These are phyloP conservation scores for Cichladusa arquata DNA, from an alignment of 2,113 vertebrate species.

Conservation along the genomic window DNA sequence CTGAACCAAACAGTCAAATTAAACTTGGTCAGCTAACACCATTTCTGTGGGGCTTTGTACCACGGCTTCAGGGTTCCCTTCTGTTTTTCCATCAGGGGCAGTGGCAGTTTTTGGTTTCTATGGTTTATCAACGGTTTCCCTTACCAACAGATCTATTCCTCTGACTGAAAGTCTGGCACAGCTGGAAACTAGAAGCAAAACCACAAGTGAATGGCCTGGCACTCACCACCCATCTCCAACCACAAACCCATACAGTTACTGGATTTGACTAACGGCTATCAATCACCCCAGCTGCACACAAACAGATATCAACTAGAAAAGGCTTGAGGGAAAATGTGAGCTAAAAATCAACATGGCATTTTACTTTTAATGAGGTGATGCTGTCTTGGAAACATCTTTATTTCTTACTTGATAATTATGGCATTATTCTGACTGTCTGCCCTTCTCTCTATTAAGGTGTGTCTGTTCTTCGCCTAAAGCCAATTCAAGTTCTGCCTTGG, in stretches of 20 bases:
- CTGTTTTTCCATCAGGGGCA: conserved; percentile 45
- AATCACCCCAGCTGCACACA: conserved; percentile 73
- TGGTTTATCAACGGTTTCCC: conserved; percentile 78
- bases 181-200: conserved; percentile 77
- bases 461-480: neutral
- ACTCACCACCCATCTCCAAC: conserved; percentile 75
- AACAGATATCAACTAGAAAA: conserved; percentile 30
- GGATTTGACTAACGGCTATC: conserved; percentile 81
- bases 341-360: neutral
- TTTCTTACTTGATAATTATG: neutral
- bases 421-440: neutral
- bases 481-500: neutral
- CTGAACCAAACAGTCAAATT: neutral
- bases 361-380: neutral
- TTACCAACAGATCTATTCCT: conserved; percentile 75
- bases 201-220: conserved; percentile 79
- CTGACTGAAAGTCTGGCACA: conserved; percentile 75
- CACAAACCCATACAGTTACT: conserved; percentile 77
- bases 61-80: conserved; percentile 2
- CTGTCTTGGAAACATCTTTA: neutral
- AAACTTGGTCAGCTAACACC: neutral
- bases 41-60: neutral
- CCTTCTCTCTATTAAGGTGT: neutral
- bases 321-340: conserved; percentile 26
- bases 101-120: conserved; percentile 79